These are phyloP conservation scores for Tenthredo mesomela DNA, from an alignment of 2,888 invertebrate genomes.

Conservation along the genomic window DNA sequence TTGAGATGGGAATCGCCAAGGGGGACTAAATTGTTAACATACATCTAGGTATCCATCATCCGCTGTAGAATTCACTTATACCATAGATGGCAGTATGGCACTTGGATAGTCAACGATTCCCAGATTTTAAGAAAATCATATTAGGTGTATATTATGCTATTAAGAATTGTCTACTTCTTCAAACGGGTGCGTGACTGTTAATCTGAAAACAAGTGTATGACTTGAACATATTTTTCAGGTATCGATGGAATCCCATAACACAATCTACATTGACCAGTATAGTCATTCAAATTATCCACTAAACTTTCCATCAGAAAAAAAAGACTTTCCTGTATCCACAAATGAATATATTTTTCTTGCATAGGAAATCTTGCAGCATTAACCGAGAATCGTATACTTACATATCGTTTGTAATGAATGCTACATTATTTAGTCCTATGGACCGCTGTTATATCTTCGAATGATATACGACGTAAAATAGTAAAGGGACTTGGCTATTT, in stretches of 20 bases:
- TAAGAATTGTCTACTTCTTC: not conserved
- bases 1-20: not conserved
- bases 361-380: not conserved
- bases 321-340: not conserved
- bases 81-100: constrained; percentile 19
- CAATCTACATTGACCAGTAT: not conserved
- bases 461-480: not conserved
- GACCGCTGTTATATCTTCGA: not conserved
- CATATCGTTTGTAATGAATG: constrained; percentile 21
- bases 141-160: too few species aligned
- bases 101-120: constrained; percentile 19
- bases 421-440: not conserved
- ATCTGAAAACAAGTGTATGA: not conserved
- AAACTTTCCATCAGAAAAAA: not conserved
- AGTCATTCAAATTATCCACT: not conserved
- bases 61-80: not conserved
- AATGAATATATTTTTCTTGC: not conserved
- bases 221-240: not conserved
- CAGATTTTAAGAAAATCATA: constrained; percentile 7
- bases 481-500: not conserved
- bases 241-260: not conserved
- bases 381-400: not conserved
- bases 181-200: constrained; percentile 2
- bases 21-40: constrained; percentile 13
- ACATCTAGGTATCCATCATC: not conserved